Percentiles rank a stretch among this genome's conserved stretches.
Evolutionary conservation across 2,888 invertebrate genomes (phyloP).

Genomic region (Lasioglossum figueresi): DNA sequence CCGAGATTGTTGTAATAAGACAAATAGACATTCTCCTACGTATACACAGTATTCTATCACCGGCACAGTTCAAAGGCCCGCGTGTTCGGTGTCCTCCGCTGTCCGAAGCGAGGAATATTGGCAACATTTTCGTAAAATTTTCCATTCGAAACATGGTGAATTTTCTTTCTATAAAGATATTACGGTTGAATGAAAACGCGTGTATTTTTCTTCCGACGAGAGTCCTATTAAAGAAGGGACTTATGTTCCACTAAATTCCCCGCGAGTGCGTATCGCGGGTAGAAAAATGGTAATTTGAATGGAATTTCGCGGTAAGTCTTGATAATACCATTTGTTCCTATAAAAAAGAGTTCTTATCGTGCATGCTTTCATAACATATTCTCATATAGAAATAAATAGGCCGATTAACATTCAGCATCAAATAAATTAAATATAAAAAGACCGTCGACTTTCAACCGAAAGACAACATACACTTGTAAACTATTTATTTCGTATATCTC

Average conservation of each 20-base stretch:
- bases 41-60: too few species aligned
- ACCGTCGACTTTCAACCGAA: not conserved
- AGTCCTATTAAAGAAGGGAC: not conserved
- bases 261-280: not conserved
- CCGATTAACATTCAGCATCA: not conserved
- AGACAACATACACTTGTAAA: not conserved
- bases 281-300: not conserved
- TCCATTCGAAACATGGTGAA: not conserved
- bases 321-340: not conserved
- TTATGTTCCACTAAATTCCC: constrained; percentile 8
- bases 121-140: constrained; percentile 11
- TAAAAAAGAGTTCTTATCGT: not conserved
- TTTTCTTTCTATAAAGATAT: constrained; percentile 16
- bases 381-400: too few species aligned
- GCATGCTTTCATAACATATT: not conserved
- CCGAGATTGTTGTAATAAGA: too few species aligned
- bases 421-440: not conserved
- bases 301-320: not conserved
- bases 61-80: too few species aligned
- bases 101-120: not conserved
- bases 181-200: constrained; percentile 8
- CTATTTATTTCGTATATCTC: not conserved
- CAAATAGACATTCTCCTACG: too few species aligned
- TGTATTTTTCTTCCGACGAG: not conserved
- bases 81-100: too few species aligned